Percentiles rank a stretch among this genome's conserved stretches.
Conservation (phyloP, 2,797 vertebrate genomes). For the Zonotrichia albicollis region DNA sequence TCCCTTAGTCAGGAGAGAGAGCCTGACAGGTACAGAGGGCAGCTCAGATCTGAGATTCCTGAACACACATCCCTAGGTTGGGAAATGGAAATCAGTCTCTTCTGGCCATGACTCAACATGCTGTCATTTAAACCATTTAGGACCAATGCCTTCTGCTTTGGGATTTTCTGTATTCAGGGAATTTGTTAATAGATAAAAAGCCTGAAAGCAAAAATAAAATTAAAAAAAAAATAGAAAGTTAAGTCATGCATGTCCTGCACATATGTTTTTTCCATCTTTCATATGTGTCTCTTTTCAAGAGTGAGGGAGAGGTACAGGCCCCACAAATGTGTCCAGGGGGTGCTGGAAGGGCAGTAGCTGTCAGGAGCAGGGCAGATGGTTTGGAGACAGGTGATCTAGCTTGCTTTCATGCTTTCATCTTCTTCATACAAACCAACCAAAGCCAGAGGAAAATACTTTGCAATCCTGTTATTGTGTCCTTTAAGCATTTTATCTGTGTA, state of each 20-base stretch:
- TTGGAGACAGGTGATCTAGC: neutral
- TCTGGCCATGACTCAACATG: neutral
- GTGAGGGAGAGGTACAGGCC: neutral
- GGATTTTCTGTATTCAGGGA: neutral
- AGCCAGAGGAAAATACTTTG: neutral
- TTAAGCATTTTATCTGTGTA: neutral
- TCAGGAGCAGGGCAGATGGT: neutral
- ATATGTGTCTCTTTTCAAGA: neutral
- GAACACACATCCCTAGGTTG: neutral
- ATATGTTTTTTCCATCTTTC: neutral
- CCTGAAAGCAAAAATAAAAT: neutral
- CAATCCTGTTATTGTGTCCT: neutral
- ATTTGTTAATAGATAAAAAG: neutral
- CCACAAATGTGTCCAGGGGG: accelerated
- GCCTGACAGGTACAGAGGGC: neutral
- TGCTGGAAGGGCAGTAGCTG: neutral
- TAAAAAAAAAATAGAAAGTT: neutral
- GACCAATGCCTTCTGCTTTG: neutral
- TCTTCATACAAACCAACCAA: neutral
- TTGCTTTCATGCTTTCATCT: neutral
- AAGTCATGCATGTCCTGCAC: neutral
- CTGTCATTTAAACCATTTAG: neutral
- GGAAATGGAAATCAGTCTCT: neutral
- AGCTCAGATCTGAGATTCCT: neutral
- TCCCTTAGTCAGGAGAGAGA: neutral